Conservation (phyloP, 2,888 invertebrate genomes). For the Sisyra terminalis region DNA sequence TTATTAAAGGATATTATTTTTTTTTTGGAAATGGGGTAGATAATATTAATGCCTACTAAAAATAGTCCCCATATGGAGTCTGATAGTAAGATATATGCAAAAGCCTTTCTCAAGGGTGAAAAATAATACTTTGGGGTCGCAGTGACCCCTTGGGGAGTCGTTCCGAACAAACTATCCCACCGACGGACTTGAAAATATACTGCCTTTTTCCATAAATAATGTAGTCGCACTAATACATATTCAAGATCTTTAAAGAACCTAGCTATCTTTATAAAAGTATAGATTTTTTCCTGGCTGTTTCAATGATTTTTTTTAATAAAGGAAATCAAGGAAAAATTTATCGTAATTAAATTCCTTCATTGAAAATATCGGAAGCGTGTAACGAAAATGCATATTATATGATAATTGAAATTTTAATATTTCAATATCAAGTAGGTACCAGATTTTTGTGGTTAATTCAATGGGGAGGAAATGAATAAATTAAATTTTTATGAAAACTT, state of each 20-base stretch:
- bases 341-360: no score
- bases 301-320: no score
- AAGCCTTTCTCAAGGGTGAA: slow-evolving; percentile 24
- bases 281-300: not conserved
- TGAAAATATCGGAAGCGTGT: not conserved
- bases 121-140: slow-evolving; percentile 28
- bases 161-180: slow-evolving; percentile 18
- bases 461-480: slow-evolving; percentile 1
- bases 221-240: slow-evolving; percentile 9
- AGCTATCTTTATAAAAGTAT: not conserved
- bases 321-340: no score
- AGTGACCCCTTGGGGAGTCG: slow-evolving; percentile 24
- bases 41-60: no score
- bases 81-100: slow-evolving; percentile 27
- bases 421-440: not conserved
- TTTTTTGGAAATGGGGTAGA: no score
- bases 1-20: no score
- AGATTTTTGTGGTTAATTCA: slow-evolving; percentile 5
- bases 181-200: not conserved
- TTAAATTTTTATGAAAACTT: slow-evolving; percentile 1
- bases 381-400: not conserved
- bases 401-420: slow-evolving; percentile 4
- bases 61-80: no score
- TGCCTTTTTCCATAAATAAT: slow-evolving; percentile 7
- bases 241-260: slow-evolving; percentile 3